Percentiles rank a stretch among this genome's conserved stretches.
Evolutionary conservation across 2,797 vertebrate species (phyloP).

Genomic region (Telmatherina bonti): DNA sequence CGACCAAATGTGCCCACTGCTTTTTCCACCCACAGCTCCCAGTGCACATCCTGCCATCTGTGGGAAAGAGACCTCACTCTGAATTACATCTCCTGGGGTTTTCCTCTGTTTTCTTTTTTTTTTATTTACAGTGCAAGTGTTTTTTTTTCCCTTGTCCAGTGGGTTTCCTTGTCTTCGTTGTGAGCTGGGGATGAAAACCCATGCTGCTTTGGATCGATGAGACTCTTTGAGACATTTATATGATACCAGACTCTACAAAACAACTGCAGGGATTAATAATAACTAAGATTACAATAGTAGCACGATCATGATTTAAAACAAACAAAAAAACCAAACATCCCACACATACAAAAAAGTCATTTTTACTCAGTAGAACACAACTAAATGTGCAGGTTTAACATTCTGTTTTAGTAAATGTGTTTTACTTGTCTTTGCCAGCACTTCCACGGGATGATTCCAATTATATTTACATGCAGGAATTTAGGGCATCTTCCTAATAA

Average conservation of each 20-base stretch:
- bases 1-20: conserved; percentile 50
- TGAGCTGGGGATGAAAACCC: conserved; percentile 2
- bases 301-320: not conserved
- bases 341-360: not conserved
- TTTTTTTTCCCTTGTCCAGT: not conserved
- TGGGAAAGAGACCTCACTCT: conserved; percentile 15
- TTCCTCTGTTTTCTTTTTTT: conserved; percentile 20
- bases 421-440: not conserved
- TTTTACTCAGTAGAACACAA: not conserved
- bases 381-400: not conserved
- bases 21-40: conserved; percentile 37
- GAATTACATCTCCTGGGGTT: conserved; percentile 36
- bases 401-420: not conserved
- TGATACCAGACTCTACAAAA: not conserved
- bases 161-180: conserved; percentile 3
- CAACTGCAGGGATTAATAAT: not conserved
- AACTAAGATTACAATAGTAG: not conserved
- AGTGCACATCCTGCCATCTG: conserved; percentile 31
- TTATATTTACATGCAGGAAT: too few relatives aligned
- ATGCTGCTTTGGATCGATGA: not conserved
- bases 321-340: not conserved
- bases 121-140: conserved; percentile 16
- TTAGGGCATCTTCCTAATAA: not conserved
- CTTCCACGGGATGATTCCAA: not conserved
- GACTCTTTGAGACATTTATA: not conserved